phyloP scores from a whole-genome alignment of 2,113 vertebrate species.

The Furnarius figulus region DNA sequence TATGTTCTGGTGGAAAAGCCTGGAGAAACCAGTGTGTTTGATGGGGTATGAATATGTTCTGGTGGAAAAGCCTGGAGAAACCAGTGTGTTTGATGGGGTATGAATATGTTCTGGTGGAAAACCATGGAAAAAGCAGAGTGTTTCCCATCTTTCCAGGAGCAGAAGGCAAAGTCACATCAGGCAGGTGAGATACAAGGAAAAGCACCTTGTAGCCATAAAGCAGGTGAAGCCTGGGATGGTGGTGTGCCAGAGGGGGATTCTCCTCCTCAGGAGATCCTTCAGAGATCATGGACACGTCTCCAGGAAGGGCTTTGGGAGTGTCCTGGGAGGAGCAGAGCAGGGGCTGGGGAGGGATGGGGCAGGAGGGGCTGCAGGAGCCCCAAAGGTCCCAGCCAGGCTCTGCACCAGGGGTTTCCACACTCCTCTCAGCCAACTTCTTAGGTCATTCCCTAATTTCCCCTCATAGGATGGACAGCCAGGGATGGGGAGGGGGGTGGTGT shows the following conservation, averaged over 20 bases:
- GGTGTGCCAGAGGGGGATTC: not conserved
- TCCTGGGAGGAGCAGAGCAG: not conserved
- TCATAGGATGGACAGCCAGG: not conserved
- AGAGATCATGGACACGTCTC: not conserved
- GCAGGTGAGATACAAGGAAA: not conserved
- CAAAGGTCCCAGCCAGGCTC: not conserved
- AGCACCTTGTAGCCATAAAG: not conserved
- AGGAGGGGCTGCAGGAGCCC: not conserved
- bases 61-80: too few species aligned
- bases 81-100: not conserved
- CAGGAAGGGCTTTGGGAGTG: not conserved
- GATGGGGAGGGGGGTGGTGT: not conserved
- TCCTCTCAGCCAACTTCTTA: not conserved
- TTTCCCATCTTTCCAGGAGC: not conserved
- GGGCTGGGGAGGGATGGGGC: not conserved
- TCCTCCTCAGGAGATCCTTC: not conserved
- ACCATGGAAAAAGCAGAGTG: not conserved
- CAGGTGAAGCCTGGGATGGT: not conserved
- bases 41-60: too few species aligned
- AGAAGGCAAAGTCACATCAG: not conserved
- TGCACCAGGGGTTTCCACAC: not conserved
- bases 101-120: not conserved
- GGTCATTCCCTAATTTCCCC: not conserved
- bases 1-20: too few species aligned
- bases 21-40: too few species aligned